A percentile compares a stretch with the other conserved stretches of the same genome.
phyloP scores from a whole-genome alignment of 2,888 invertebrate species.

The Pedicia rivosa region DNA sequence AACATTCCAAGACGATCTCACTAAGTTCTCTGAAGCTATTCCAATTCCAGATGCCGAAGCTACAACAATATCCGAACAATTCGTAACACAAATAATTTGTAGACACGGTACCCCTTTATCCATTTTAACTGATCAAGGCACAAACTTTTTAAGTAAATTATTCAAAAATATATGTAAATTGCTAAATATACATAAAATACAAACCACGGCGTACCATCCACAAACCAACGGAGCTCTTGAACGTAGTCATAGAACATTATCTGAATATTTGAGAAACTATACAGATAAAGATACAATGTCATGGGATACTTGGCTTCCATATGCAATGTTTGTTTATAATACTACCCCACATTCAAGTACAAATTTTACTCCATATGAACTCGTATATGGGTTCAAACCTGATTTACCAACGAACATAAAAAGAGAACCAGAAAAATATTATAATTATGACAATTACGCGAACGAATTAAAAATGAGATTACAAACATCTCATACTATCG shows the following conservation, averaged over 20 bases:
- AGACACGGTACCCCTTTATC: too few species aligned
- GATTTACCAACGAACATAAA: neutral
- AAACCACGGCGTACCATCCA: neutral
- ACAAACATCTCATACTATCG: neutral
- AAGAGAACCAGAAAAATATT: neutral
- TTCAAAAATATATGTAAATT: neutral
- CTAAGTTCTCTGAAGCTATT: too few species aligned
- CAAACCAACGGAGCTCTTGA: neutral
- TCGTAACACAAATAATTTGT: too few species aligned
- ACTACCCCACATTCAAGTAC: neutral
- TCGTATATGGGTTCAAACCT: slow-evolving; percentile 1
- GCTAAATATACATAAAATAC: neutral
- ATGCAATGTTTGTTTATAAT: slow-evolving; percentile 1
- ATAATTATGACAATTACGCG: slow-evolving; percentile 4
- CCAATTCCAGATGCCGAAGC: too few species aligned
- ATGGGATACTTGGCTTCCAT: neutral
- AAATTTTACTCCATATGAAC: slow-evolving; percentile 1
- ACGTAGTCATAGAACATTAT: neutral
- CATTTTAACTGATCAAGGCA: neutral
- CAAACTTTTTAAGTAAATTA: neutral
- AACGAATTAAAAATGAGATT: slow-evolving; percentile 1
- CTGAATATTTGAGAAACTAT: too few species aligned
- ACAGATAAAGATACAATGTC: too few species aligned
- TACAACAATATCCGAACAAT: too few species aligned
- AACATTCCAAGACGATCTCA: too few species aligned